Evolutionary conservation across 2,797 vertebrate genomes (phyloP).

Genomic region (Peromyscus eremicus): DNA sequence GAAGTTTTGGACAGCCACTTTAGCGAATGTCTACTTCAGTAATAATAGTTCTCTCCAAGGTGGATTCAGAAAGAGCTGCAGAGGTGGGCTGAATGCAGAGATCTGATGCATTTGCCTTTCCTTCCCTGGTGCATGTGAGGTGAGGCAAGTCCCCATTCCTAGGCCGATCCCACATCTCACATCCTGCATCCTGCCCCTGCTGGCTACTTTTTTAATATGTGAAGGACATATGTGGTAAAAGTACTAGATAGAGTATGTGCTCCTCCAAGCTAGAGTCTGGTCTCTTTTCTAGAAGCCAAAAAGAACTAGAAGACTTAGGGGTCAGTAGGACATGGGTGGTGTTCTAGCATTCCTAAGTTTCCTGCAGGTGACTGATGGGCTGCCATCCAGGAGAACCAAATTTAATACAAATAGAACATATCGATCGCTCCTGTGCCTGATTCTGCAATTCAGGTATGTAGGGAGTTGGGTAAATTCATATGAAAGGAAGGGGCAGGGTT

Average conservation of each 20-base stretch:
- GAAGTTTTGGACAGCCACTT: background rate
- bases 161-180: background rate
- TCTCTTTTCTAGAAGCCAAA: background rate
- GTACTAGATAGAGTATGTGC: background rate
- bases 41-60: background rate
- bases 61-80: background rate
- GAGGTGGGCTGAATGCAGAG: slow-evolving; percentile 2
- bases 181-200: background rate
- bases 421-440: background rate
- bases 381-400: background rate
- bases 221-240: background rate
- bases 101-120: background rate
- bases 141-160: background rate
- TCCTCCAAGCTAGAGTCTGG: background rate
- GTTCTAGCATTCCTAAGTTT: background rate
- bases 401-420: background rate
- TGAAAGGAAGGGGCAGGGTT: background rate
- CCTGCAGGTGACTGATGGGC: background rate
- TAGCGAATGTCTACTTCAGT: background rate
- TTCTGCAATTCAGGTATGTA: background rate
- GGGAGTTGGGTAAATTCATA: background rate
- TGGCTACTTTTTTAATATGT: background rate
- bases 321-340: too few species aligned
- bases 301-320: background rate
- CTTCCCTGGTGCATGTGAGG: background rate